These are phyloP conservation scores for Caenorhabditis imperialis DNA, from an alignment of 2,888 invertebrate species.

Conservation along the genomic window DNA sequence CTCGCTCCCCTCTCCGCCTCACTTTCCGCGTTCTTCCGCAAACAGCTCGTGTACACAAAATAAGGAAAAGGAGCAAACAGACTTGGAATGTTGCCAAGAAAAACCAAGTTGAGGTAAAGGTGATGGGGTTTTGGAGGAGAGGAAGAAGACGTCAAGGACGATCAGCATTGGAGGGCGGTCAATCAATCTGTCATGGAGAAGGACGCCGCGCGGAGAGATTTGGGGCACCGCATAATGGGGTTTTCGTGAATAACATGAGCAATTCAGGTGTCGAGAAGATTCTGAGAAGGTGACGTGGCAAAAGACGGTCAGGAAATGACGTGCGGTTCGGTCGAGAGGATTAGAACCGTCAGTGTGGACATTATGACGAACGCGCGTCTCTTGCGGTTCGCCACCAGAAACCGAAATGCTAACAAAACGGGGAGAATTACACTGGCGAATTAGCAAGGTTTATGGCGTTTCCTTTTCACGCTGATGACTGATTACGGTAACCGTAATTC, in stretches of 20 bases:
- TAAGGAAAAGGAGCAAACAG: slow-evolving; percentile 17
- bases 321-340: slow-evolving; percentile 35
- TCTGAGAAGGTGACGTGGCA: slow-evolving; percentile 19
- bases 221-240: not conserved
- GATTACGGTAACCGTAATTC: no score
- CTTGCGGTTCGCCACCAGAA: no score
- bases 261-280: slow-evolving; percentile 9
- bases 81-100: slow-evolving; percentile 49
- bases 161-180: slow-evolving; percentile 6
- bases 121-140: not conserved
- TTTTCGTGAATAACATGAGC: no score
- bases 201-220: not conserved
- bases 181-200: slow-evolving; percentile 47
- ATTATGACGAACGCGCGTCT: slow-evolving; percentile 48
- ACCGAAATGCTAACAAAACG: no score
- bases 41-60: slow-evolving; percentile 11
- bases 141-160: slow-evolving; percentile 18
- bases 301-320: slow-evolving; percentile 40
- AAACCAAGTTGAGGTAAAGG: not conserved
- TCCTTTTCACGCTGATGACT: no score
- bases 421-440: no score
- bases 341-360: slow-evolving; percentile 46
- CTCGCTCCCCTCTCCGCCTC: not conserved
- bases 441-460: no score
- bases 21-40: not conserved